These are phyloP conservation scores for Melanchra persicariae DNA, from an alignment of 2,888 invertebrate species.

Conservation along the genomic window DNA sequence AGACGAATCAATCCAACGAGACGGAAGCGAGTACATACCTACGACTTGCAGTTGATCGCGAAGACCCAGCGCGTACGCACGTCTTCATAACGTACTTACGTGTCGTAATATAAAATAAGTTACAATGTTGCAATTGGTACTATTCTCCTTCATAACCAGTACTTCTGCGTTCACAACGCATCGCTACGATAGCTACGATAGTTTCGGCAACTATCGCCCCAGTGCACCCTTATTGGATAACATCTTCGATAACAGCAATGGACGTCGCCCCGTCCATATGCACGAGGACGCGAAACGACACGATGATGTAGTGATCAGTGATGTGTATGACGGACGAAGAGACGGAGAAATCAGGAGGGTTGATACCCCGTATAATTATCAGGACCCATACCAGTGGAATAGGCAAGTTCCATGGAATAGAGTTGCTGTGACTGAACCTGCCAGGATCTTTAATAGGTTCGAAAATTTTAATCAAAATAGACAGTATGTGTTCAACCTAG, in stretches of 20 bases:
- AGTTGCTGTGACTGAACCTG: slow-evolving; percentile 26
- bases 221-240: background rate
- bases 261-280: slow-evolving; percentile 26
- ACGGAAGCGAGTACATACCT: slow-evolving; percentile 17
- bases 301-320: slow-evolving; percentile 39
- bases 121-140: slow-evolving; percentile 52
- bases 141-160: slow-evolving; percentile 27
- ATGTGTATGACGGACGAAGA: slow-evolving; percentile 18
- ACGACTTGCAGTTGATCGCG: slow-evolving; percentile 47
- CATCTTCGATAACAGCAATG: slow-evolving; percentile 30
- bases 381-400: slow-evolving; percentile 28
- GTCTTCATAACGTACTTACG: slow-evolving; percentile 5
- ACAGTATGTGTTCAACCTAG: background rate
- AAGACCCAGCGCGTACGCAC: slow-evolving; percentile 47
- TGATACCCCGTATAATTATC: slow-evolving; percentile 19
- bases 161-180: slow-evolving; percentile 45
- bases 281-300: slow-evolving; percentile 25
- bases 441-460: slow-evolving; percentile 16
- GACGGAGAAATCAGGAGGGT: slow-evolving; percentile 6
- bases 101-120: slow-evolving; percentile 7
- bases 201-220: slow-evolving; percentile 33
- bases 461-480: slow-evolving; percentile 3
- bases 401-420: slow-evolving; percentile 18
- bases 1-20: slow-evolving; percentile 5
- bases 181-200: slow-evolving; percentile 21